Percentiles rank a stretch among this genome's conserved stretches.
phyloP scores from a whole-genome alignment of 2,797 vertebrate species.

The Notoglanidium macrostoma region DNA sequence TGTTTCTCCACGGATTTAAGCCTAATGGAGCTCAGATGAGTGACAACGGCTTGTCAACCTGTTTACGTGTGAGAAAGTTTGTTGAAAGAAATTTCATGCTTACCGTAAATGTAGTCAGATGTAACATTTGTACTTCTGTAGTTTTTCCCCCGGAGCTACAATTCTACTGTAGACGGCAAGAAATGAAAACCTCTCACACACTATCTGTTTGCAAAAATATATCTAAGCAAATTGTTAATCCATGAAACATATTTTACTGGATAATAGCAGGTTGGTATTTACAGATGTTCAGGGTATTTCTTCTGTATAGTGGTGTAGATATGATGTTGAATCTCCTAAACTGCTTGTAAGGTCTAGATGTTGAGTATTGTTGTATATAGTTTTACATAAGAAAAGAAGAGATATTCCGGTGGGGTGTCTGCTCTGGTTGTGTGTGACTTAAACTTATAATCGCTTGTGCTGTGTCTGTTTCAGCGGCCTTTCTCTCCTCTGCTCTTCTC shows the following conservation, averaged over 20 bases:
- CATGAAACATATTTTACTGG: neutral
- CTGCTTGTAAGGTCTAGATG: neutral
- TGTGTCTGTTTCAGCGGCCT: neutral
- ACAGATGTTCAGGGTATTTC: neutral
- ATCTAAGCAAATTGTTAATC: neutral
- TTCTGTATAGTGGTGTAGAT: neutral
- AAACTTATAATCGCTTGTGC: neutral
- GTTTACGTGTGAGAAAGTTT: neutral
- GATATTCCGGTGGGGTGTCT: neutral
- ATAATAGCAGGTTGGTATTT: neutral
- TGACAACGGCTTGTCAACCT: neutral
- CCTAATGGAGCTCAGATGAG: neutral
- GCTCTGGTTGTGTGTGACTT: neutral
- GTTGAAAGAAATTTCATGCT: neutral
- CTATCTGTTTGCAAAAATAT: neutral
- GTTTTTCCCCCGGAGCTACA: neutral
- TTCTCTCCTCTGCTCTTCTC: neutral
- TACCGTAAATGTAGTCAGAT: neutral
- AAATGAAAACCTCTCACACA: neutral
- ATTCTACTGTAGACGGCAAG: neutral
- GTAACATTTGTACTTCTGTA: neutral
- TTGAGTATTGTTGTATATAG: neutral
- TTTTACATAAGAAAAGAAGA: neutral
- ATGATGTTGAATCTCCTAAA: neutral
- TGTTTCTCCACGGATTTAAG: neutral